Base-by-base conservation (phyloP, 1,140 invertebrate species). In the Vollenhovia emeryi region DNA sequence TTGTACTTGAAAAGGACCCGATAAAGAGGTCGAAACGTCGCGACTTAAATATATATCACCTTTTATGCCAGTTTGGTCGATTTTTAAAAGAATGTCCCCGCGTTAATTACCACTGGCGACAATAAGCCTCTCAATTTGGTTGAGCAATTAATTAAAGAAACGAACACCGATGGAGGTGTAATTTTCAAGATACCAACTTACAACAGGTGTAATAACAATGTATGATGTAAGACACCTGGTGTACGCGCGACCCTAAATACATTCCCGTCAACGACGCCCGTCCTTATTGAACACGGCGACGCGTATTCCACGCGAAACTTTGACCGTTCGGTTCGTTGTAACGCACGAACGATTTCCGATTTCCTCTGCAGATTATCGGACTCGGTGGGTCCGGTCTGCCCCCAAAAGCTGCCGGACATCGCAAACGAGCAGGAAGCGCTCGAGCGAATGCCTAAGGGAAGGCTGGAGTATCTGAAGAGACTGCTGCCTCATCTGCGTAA, bases 381-480 rank as follows among this genome's bases (percentile, higher is more conserved):
- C 88, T 96, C 96, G 50, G 96, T 98, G 91, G 97, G 97, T 57
- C 97, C 98, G 0, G 98, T 98, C 7, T 99, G 98, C 93, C 98
- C 98, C 0, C 98, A 99, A 95, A 96, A 97, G 89, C 95, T 98
- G 74, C 97, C 97, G 36, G 97, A 98, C 93, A 97, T 98, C 85
- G 95, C 97, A 45, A 98, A 98, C 93, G 98, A 98, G 93, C 97
- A 98, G 1, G 96, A 97, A 5, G 97, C 97, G 1, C 93, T 98
- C 75, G 96, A 97, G 88, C 96, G 96, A 75, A 98, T 99, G 97
- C 98, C 98, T 3, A 97, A 97, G 91, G 98, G 98, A n/a, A 95
- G 98, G 15, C 95, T 99, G 60, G 97, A 98, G 90, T 98, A 98
- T 92, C 95, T 99, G 33, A 97, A 97, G 88, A 96, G 98, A 89